phyloP scores from a whole-genome alignment of 2,113 vertebrate species.

The Callopanchax toddi region DNA sequence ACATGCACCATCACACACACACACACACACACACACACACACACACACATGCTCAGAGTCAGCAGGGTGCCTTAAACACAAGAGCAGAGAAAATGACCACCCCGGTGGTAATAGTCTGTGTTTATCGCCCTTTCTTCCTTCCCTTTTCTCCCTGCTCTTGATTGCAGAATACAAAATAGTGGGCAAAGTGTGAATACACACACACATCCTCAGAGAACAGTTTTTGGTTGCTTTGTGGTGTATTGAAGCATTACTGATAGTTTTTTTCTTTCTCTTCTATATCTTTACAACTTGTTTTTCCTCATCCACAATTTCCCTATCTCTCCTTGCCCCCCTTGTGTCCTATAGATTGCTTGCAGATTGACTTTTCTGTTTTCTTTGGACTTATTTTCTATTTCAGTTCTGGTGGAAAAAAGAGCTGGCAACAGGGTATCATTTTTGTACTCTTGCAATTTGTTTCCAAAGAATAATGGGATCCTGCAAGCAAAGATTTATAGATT shows the following conservation, averaged over 20 bases:
- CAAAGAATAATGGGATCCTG: constrained; percentile 1
- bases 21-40: background rate
- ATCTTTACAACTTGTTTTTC: constrained; percentile 11
- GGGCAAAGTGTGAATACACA: constrained; percentile 4
- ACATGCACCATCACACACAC: too few species aligned
- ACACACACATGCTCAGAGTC: constrained; percentile 1
- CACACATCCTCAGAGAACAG: constrained; percentile 5
- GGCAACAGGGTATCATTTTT: background rate
- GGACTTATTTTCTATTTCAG: constrained; percentile 26
- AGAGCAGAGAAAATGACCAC: constrained; percentile 37
- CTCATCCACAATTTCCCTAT: background rate
- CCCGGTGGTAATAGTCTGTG: constrained; percentile 23
- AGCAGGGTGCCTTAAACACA: constrained; percentile 19
- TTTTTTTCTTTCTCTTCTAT: background rate
- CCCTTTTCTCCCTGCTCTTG: constrained; percentile 16
- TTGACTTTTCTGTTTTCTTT: constrained; percentile 23
- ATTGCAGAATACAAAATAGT: constrained; percentile 23
- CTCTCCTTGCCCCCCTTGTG: background rate
- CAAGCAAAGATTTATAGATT: constrained; percentile 15
- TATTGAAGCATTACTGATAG: constrained; percentile 10
- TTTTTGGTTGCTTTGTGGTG: constrained; percentile 26
- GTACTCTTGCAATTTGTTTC: constrained; percentile 7
- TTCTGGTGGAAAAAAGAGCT: constrained; percentile 12
- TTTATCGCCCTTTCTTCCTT: constrained; percentile 14
- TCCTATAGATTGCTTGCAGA: constrained; percentile 21